Percentiles rank a stretch among this genome's conserved stretches.
phyloP scores from a whole-genome alignment of 1,140 invertebrate genomes.

The Thaumatotibia leucotreta region DNA sequence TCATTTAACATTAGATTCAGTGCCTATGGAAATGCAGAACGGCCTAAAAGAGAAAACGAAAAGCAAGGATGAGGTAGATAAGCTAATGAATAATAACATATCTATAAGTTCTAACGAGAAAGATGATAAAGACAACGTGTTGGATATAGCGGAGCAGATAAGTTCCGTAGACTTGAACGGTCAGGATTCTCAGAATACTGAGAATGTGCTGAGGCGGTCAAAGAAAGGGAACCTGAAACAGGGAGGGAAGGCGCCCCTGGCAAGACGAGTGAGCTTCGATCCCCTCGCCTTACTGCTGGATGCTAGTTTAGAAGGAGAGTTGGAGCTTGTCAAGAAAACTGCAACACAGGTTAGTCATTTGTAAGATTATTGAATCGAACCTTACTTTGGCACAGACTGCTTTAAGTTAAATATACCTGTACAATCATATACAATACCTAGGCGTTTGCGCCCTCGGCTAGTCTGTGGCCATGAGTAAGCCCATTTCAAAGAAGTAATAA shows the following conservation, averaged over 20 bases:
- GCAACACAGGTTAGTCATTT: constrained; percentile 86
- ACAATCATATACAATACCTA: too few species aligned
- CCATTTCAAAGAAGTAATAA: too few species aligned
- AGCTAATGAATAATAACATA: constrained; percentile 60
- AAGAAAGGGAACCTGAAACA: constrained; percentile 88
- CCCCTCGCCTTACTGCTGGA: constrained; percentile 96
- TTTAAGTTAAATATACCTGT: too few species aligned
- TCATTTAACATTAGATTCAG: constrained; percentile 46
- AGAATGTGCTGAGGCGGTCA: constrained; percentile 78
- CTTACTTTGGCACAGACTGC: too few species aligned
- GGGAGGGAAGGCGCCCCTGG: constrained; percentile 83
- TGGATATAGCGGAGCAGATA: constrained; percentile 70
- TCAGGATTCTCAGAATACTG: constrained; percentile 73
- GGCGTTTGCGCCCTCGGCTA: too few species aligned
- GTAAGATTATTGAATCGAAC: background rate
- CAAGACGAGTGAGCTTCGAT: constrained; percentile 96
- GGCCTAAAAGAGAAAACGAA: constrained; percentile 56
- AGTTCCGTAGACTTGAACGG: constrained; percentile 74
- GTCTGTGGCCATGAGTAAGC: too few species aligned
- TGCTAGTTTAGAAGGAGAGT: constrained; percentile 97
- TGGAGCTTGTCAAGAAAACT: constrained; percentile 97
- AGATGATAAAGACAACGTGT: constrained; percentile 75
- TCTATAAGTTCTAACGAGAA: constrained; percentile 44
- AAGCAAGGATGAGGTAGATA: constrained; percentile 64
- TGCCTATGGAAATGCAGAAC: constrained; percentile 45